These are phyloP conservation scores for Brachirus orientalis DNA, from an alignment of 2,113 vertebrate genomes.

Conservation along the genomic window DNA sequence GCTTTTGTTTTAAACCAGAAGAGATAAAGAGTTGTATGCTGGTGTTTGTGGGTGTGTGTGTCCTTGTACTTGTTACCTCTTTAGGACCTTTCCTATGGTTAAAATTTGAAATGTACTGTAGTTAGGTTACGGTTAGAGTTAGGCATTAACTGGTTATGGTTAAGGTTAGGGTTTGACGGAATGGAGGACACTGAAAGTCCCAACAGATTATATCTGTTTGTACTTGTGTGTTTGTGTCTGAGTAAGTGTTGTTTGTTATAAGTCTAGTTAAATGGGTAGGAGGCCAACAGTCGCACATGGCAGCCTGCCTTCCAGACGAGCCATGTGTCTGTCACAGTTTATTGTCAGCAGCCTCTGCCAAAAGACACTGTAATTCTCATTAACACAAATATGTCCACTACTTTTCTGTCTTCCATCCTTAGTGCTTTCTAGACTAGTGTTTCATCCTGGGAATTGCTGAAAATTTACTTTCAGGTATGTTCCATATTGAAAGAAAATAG, in stretches of 20 bases:
- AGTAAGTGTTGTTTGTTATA: conserved; percentile 58
- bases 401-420: conserved; percentile 22
- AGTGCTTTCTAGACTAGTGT: neutral
- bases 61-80: too few relatives aligned
- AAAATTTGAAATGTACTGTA: too few relatives aligned
- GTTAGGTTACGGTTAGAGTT: too few relatives aligned
- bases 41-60: too few relatives aligned
- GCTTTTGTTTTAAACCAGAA: too few relatives aligned
- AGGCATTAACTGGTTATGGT: too few relatives aligned
- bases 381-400: conserved; percentile 27
- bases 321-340: conserved; percentile 59
- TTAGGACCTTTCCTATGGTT: too few relatives aligned
- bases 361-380: conserved; percentile 37
- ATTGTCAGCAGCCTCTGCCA: conserved; percentile 28
- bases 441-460: neutral
- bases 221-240: conserved; percentile 18
- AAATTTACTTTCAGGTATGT: neutral
- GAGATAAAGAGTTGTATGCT: too few relatives aligned
- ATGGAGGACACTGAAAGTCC: too few relatives aligned
- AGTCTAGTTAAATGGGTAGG: conserved; percentile 54
- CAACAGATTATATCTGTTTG: too few relatives aligned
- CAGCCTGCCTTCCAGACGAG: conserved; percentile 52
- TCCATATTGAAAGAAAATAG: neutral
- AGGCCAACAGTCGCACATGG: conserved; percentile 61
- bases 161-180: too few relatives aligned